Base-by-base conservation (phyloP, 1,140 invertebrate genomes). In the Scaptomyza pallida region DNA sequence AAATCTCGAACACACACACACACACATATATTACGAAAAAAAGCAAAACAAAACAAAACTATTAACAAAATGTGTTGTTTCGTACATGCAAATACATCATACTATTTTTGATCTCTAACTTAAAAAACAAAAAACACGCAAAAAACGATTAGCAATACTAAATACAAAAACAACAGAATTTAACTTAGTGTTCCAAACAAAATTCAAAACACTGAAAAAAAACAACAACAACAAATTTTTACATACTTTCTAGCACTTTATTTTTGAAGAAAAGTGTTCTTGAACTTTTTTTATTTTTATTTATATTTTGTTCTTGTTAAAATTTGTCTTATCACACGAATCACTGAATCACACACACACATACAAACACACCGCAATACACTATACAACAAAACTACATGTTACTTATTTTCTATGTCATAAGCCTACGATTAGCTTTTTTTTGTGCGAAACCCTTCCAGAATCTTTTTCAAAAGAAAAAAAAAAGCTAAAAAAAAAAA, bases 71-170 rank as follows among this genome's bases (percentile, higher is more conserved):
- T 43, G 26, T 60, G 68, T 75, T 80, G 77, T 69, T 50, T 41
- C 10, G 33, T 70, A 59, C 47, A 61, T 68, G 47, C 50, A 74
- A 86, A 86, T 56, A 82, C n/a, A n/a, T n/a, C n/a, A 82, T 65
- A 86, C 81, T 86, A 86, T 86, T 85, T 86, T 85, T 85, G 80
- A 85, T 88, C 82, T 86, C 82, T 78, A 79, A 83, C 79, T 82
- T 81, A 77, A 74, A 50, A 54, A 37, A 72, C 67, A 35, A 72
- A 67, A 50, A 51, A 55, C 23, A 64, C 51, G 37, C 51, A 48
- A 70, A 80, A 75, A 80, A 62, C 69, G 65, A 86, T 85, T 85
- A 88, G 73, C 77, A 73, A 63, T 81, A 85, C 76, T 76, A 62
- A 65, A 60, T 75, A 76, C 54, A 68, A 26, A 59, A 79, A 75